Evolutionary conservation across 2,888 invertebrate genomes (phyloP), one percentile per base, ranked within the genome.

Genomic region (Caenorhabditis sp.): DNA sequence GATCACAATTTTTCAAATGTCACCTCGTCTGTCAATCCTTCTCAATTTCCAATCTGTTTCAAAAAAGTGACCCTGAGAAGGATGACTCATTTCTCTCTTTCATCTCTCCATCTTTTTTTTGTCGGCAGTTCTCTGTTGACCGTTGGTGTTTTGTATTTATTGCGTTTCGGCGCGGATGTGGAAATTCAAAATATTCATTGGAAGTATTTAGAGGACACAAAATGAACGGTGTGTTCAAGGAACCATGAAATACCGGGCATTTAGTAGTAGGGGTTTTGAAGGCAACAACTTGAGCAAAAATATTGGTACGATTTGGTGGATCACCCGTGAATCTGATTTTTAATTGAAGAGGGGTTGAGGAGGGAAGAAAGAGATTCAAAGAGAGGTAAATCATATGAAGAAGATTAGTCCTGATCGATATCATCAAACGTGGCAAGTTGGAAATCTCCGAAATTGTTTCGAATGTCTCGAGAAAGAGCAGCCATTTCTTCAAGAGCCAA

Each of bases 371-470:
- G 28, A 64, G n/a, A 75, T 28, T 26, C 16, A 51, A 61, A 49
- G 49, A 49, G 49, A 49, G 22, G 19, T 19, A 26, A 22, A 26
- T 54, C 24, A 74, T 44, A 38, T 63, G 22, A 24, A 51, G 54
- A 35, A 35, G 14, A 47, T 72, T 56, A 82, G 38, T 82, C 82
- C 58, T 80, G 76, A 68, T 85, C 86, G 66, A 86, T 85, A 73
- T 92, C 91, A 51, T 90, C 89, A 56, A 91, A 91, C 19, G 87
- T 87, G 64, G 91, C 87, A 49, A 91, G 86, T 72, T 91, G 85
- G 72, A 88, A 91, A 41, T 91, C 91, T 44, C 91, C 91, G 70
- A 91, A 91, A 66, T 92, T 91, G 31, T 82, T 79, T 16, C 89
- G 88, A 70, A 91, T 91, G 72, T 91, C 91, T 22, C 89, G 69